Base-by-base conservation (phyloP, 1,140 invertebrate genomes). In the Lasioglossum albipes region DNA sequence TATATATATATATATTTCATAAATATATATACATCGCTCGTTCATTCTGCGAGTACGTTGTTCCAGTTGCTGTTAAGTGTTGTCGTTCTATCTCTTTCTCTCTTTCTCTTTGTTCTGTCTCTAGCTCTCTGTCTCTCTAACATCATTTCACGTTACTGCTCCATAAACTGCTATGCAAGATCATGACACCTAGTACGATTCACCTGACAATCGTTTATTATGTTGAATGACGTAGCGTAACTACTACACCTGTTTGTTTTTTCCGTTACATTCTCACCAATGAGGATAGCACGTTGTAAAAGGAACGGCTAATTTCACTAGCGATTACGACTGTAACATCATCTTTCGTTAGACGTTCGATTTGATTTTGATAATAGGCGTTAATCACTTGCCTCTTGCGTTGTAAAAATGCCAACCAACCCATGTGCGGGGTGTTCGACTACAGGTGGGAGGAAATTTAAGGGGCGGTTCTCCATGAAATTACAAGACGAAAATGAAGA, bases 41-140 rank as follows among this genome's bases (percentile, higher is more conserved):
- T 66, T 41, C 49, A 69, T 45, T 85, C 57, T 77, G 74, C 79
- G 65, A 27, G 66, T 42, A 69, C 71, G 67, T 64, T 85, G 45
- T 72, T 78, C 79, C 79, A 82, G 61, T 79, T 64, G 70, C 71
- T 81, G 54, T 82, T 85, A 36, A 84, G 13, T 85, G 83, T 85
- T 82, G 36, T 66, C 59, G 67, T 78, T 36, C 36, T 36, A 3
- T 36, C 2, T 36, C 36, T 36, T 36, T 36, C 36, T 59, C 13
- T 59, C 18, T 59, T 76, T 81, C 79, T 71, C 57, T 59, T 6
- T 59, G 9, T 49, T 59, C 18, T 59, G n/a, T 59, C 57, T n/a
- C n/a, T n/a, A 36, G 2, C 36, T 59, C 13, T 59, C 18, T 59
- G n/a, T 59, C 57, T n/a, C n/a, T n/a, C 66, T 84, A 81, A 84